Evolutionary conservation across 1,140 invertebrate genomes (phyloP), one percentile per base, ranked within the genome.

Genomic region (Sminthurinus signatus): DNA sequence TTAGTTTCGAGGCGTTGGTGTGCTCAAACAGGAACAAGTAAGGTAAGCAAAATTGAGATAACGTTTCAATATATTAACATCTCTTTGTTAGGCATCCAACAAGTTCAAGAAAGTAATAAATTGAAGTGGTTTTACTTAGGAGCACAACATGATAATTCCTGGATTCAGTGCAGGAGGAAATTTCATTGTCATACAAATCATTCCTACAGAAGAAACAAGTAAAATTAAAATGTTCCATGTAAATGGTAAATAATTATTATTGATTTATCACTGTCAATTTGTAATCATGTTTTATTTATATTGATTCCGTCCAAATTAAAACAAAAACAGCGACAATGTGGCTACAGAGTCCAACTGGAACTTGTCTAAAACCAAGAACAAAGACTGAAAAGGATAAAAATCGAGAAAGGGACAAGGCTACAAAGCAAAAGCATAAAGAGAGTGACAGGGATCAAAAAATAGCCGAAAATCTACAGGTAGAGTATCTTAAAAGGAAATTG

Each of bases 91-190:
- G n/a, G n/a, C n/a, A n/a, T n/a, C n/a, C n/a, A n/a, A n/a, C n/a
- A n/a, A n/a, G n/a, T n/a, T n/a, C n/a, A n/a, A n/a, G n/a, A n/a
- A n/a, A n/a, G n/a, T n/a, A n/a, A n/a, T n/a, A n/a, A n/a, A n/a
- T n/a, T n/a, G n/a, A n/a, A n/a, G n/a, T n/a, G n/a, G n/a, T n/a
- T n/a, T n/a, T n/a, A n/a, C n/a, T n/a, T n/a, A n/a, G n/a, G n/a
- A 56, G 31, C 39, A 59, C 42, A 43, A 59, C 12, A 44, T 59
- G 56, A 12, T 59, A 5, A 23, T 59, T 15, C 56, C 56, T 4
- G 56, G 19, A 4, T 59, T 59, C 29, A 59, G 23, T 23, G 5
- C 17, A 3, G 29, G 4, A n/a, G 56, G 56, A 5, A 59, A 59
- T 27, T 25, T 59, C 10, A 44, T 59, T 39, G 21, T 59, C 2